Base-by-base conservation (phyloP, 2,797 vertebrate species). In the Chlorospingus semifuscus region DNA sequence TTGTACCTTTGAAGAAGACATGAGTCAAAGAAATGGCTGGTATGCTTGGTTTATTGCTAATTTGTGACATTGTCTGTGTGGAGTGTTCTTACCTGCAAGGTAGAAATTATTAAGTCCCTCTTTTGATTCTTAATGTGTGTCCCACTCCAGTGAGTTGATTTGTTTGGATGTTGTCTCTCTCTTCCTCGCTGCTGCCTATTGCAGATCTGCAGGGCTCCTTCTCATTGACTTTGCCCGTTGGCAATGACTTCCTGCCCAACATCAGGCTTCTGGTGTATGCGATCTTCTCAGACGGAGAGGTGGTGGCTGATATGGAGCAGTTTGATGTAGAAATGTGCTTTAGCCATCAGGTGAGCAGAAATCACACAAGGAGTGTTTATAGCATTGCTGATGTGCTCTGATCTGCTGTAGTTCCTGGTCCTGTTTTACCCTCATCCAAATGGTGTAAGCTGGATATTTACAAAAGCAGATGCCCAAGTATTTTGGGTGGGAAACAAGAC, bases 261-360 rank as follows among this genome's bases (percentile, higher is more conserved):
- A 97, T 97, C 63, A 95, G 76, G 2, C 93, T 98, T 8, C 55
- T 98, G 16, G 71, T 98, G 27, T 98, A 97, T 7, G 18, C 92
- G 0, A 44, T 97, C 59, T 97, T 98, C 32, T 81, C 70, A 2
- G 92, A 95, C 3, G 96, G 97, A 37, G 94, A 95, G 47, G 94
- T 98, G 26, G 82, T 95, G 60, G 97, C 97, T 19, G 97, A 98
- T n/a, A 52, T 86, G 57, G 87, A 96, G 52, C 17, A 85, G 37
- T 98, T 98, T 89, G 34, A 83, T 15, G 71, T 97, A n/a, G 96
- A 95, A 34, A 79, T 83, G 57, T 98, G 97, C 71, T 97, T 98
- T 85, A 96, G 83, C 32, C 96, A 98, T 49, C 91, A 95, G 95
- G 98, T 98, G 72, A 94, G 91, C n/a, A 56, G 68, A 60, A 84